phyloP scores from a whole-genome alignment of 2,113 vertebrate genomes.

The Stercorarius parasiticus region DNA sequence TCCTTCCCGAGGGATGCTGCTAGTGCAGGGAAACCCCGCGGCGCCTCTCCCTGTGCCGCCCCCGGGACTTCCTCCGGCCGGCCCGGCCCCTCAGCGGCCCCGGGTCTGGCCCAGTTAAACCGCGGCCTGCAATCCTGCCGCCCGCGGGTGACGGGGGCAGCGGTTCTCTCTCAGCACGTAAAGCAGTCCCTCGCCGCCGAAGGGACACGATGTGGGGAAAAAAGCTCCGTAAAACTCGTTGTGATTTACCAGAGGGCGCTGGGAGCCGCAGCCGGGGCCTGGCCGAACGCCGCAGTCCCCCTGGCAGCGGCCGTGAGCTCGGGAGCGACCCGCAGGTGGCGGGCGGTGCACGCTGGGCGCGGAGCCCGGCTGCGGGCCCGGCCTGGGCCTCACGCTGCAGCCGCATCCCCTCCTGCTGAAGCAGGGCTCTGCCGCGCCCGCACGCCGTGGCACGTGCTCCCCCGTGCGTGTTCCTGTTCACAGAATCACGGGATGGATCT shows the following conservation, averaged over 20 bases:
- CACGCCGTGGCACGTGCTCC: too few relatives aligned
- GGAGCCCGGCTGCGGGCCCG: background rate
- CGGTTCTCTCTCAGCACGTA: rapidly evolving
- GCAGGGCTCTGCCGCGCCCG: too few relatives aligned
- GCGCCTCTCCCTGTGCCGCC: background rate
- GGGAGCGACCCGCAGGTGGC: conserved; percentile 71
- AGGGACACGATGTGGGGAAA: background rate
- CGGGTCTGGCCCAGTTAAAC: rapidly evolving
- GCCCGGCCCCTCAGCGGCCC: background rate
- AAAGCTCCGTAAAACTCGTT: too few relatives aligned
- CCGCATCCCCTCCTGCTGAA: background rate
- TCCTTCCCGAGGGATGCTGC: too few relatives aligned
- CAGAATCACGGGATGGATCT: too few relatives aligned
- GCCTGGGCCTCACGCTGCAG: too few relatives aligned
- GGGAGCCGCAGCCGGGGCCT: background rate
- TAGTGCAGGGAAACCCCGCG: background rate
- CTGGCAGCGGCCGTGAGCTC: background rate
- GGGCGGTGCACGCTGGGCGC: conserved; percentile 10
- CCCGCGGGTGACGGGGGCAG: rapidly evolving
- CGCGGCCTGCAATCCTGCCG: rapidly evolving
- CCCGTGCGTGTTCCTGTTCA: too few relatives aligned
- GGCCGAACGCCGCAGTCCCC: rapidly evolving
- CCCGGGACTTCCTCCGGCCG: too few relatives aligned
- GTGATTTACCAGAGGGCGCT: rapidly evolving
- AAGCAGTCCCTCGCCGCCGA: rapidly evolving